Base-by-base conservation (phyloP, 1,140 invertebrate genomes). In the Drosophila bocki region DNA sequence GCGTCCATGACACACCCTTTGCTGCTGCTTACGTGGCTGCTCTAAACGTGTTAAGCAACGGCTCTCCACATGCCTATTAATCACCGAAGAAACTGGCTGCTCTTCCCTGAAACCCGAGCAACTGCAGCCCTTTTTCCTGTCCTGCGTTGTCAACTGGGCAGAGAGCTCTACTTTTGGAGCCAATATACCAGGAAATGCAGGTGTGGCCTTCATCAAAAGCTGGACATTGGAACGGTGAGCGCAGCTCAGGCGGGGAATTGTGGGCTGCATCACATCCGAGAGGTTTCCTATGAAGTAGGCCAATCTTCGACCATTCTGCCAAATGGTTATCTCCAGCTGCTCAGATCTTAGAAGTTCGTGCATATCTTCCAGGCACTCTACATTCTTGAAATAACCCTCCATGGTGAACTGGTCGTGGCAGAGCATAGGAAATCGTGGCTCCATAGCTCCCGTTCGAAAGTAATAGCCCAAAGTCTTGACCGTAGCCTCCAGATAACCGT, bases 401-500 rank as follows among this genome's bases (percentile, higher is more conserved):
- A 93, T 92, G 17, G 59, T 85, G 50, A 91, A 93, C n/a, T 72
- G 56, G 11, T 93, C 92, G 37, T 93, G 92, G 48, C 87, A 92
- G 0, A 93, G 75, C 71, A 92, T 63, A 0, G 92, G 92, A 69
- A 93, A 93, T 8, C 83, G 79, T 0, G 92, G 87, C 29, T 92
- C 91, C 92, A 93, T 90, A 11, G 91, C 84, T 7, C 91, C 91
- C 0, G 91, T 92, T 33, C 91, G 80, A 56, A 92, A 92, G 50
- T 90, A 92, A 42, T 93, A 93, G 26, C 91, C 92, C 60, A 93
- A 61, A 5, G 91, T 91, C 41, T 92, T 92, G 7, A 93, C 58
- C 11, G 92, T 93, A 11, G 68, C 77, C 75, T 93, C 92, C 58
- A 93, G 35, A 59, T 81, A 87, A 8, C 92, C 92, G 75, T 92